These are phyloP conservation scores for Passer domesticus DNA, from an alignment of 2,113 vertebrate genomes.

Conservation along the genomic window DNA sequence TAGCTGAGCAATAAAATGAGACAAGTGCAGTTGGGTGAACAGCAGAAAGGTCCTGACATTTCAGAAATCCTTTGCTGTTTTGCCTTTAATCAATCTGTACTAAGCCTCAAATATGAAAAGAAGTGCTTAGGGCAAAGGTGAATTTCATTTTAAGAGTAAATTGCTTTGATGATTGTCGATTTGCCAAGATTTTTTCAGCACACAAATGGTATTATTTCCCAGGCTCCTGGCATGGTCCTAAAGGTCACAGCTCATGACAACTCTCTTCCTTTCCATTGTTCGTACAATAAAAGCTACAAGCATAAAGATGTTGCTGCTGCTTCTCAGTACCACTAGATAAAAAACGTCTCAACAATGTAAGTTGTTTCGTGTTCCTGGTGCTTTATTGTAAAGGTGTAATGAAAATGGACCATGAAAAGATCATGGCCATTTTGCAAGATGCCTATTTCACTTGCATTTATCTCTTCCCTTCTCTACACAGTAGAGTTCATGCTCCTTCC, in stretches of 20 bases:
- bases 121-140: constrained; percentile 60
- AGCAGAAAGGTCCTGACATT: constrained; percentile 66
- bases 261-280: not conserved
- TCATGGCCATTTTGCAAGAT: not conserved
- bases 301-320: not conserved
- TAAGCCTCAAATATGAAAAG: constrained; percentile 63
- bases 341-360: not conserved
- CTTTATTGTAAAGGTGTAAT: not conserved
- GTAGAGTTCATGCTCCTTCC: not conserved
- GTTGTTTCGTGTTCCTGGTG: not conserved
- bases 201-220: constrained; percentile 17
- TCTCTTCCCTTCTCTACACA: not conserved
- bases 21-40: constrained; percentile 6
- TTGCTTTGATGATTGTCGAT: constrained; percentile 36
- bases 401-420: not conserved
- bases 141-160: constrained; percentile 56
- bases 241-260: not conserved
- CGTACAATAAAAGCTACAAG: not conserved
- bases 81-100: constrained; percentile 54
- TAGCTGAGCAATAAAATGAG: constrained; percentile 2
- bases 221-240: constrained; percentile 6
- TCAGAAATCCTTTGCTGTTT: constrained; percentile 61
- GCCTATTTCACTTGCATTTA: not conserved
- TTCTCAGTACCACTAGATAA: not conserved
- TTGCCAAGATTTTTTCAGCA: constrained; percentile 22